Evolutionary conservation across 2,113 vertebrate species (phyloP).

Genomic region (Phaetusa simplex): DNA sequence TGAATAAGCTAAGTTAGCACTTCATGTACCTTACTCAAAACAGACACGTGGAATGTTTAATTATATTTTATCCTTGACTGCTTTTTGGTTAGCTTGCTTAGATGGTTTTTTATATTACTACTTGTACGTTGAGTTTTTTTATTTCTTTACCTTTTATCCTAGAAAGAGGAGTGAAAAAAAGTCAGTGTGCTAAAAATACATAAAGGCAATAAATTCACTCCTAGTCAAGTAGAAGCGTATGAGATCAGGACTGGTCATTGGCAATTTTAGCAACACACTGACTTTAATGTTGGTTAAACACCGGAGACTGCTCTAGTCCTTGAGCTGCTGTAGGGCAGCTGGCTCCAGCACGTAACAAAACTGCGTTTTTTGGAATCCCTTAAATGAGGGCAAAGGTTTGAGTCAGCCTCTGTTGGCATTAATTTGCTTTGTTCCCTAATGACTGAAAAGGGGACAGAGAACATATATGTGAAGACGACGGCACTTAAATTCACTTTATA

Average conservation of each 20-base stretch:
- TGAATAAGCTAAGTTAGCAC: neutral
- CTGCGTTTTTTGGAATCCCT: neutral
- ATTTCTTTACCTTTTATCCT: neutral
- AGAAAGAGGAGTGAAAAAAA: neutral
- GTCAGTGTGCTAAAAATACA: neutral
- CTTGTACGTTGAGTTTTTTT: neutral
- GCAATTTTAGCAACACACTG: neutral
- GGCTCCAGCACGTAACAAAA: constrained; percentile 29
- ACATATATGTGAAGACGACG: neutral
- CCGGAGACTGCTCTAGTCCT: neutral
- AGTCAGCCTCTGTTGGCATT: constrained; percentile 45
- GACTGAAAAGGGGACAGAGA: constrained; percentile 15
- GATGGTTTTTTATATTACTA: neutral
- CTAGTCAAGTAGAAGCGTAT: neutral
- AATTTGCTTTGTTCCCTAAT: constrained; percentile 51
- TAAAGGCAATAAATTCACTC: neutral
- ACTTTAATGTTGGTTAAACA: neutral
- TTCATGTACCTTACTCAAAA: neutral
- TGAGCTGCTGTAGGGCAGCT: constrained; percentile 42
- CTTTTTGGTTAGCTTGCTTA: neutral
- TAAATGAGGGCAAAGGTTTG: constrained; percentile 58
- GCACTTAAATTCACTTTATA: neutral
- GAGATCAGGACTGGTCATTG: neutral
- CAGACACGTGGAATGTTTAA: neutral
- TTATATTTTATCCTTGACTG: neutral